Base-by-base conservation (phyloP, 1,140 invertebrate genomes). In the Hycleus cichorii region DNA sequence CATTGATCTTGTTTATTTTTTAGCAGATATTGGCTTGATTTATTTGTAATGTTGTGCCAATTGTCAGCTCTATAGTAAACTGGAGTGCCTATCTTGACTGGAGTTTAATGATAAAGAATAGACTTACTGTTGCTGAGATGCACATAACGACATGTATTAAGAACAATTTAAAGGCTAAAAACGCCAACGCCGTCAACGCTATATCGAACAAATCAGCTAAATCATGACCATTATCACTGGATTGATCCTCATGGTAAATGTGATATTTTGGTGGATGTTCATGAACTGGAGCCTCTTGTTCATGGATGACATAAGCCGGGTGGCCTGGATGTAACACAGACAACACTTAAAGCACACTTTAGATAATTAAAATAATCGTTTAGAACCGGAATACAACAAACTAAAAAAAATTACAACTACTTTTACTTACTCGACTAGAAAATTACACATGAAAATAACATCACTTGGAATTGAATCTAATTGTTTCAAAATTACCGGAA, bases 131-230 rank as follows among this genome's bases (percentile, higher is more conserved):
- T 74, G 78, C 77, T 47, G 78, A 78, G 25, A 85, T 83, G 69
- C 82, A 83, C 83, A 89, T 85, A 1, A 88, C 75, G 4, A 90
- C 77, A 68, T 90, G 87, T 38, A 89, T 73, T 2, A 87, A 77
- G 58, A 90, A 90, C 70, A 88, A 81, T 42, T 84, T 85, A 67
- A 90, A 90, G 0, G 87, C 85, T n/a, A 89, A 65, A 64, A 86
- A 89, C 0, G 88, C 88, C 6, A 90, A 76, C 0, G 86, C 87
- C 0, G 88, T 89, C 1, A 89, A 75, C 0, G 87, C 87, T 44
- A 89, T 83, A 57, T 90, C 87, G 40, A 89, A 89, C 32, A 90
- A 77, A 59, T 90, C 87, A 27, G 80, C 80, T 7, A 89, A 68
- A 1, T 81, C 80, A 9, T 89, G 69, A 4, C 82, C 77, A 60